Percentiles rank a stretch among this genome's conserved stretches.
Evolutionary conservation across 2,888 invertebrate species (phyloP).

Genomic region (Hydropsyche betteni): DNA sequence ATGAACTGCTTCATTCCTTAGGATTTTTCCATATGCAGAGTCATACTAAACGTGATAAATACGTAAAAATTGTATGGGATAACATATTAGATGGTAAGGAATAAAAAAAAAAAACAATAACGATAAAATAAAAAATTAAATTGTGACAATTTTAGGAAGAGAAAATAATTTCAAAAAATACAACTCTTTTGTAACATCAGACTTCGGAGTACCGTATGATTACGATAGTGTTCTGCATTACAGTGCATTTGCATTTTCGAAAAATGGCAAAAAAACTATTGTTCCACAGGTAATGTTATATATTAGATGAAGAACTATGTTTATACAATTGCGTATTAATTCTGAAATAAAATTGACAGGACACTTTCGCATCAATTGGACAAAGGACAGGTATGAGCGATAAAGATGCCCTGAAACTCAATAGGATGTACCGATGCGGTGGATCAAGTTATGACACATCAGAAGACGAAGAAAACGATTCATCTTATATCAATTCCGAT

Average conservation of each 20-base stretch:
- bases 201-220: constrained; percentile 75
- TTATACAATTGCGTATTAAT: not conserved
- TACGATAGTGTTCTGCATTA: constrained; percentile 81
- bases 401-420: constrained; percentile 63
- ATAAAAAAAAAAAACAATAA: not conserved
- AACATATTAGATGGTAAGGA: constrained; percentile 70
- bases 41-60: constrained; percentile 79
- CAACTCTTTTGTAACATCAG: constrained; percentile 69
- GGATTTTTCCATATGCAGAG: constrained; percentile 89
- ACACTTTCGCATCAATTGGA: constrained; percentile 62
- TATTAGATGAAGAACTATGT: not conserved
- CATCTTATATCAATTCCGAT: constrained; percentile 19
- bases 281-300: constrained; percentile 62
- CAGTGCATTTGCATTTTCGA: constrained; percentile 72
- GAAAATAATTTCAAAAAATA: constrained; percentile 75
- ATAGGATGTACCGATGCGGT: constrained; percentile 64
- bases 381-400: constrained; percentile 63
- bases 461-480: constrained; percentile 11
- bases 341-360: constrained; percentile 54
- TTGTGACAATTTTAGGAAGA: constrained; percentile 57
- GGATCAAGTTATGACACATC: constrained; percentile 51
- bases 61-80: constrained; percentile 76
- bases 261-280: constrained; percentile 73
- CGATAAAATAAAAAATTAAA: not conserved
- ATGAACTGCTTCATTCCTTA: constrained; percentile 81